phyloP scores from a whole-genome alignment of 2,797 vertebrate genomes.

The Alauda arvensis region DNA sequence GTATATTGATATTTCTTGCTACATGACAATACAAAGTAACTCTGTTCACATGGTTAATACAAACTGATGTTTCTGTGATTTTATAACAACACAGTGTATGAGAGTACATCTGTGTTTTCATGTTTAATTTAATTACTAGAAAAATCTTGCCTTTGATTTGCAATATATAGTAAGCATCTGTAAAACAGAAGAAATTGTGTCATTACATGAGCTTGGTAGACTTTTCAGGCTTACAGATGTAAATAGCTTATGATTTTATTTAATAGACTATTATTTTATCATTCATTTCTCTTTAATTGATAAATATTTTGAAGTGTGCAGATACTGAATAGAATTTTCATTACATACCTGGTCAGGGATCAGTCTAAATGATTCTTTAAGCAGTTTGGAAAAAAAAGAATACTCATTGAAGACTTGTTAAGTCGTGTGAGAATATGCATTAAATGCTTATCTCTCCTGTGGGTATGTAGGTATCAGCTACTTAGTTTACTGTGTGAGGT shows the following conservation, averaged over 20 bases:
- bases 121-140: slow-evolving; percentile 11
- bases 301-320: slow-evolving; percentile 53
- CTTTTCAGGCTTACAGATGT: slow-evolving; percentile 47
- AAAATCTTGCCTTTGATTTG: slow-evolving; percentile 50
- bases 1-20: background rate
- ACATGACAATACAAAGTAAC: background rate
- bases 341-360: slow-evolving; percentile 59
- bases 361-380: slow-evolving; percentile 61
- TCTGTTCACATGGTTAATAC: background rate
- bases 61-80: background rate
- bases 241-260: slow-evolving; percentile 41
- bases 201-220: slow-evolving; percentile 57
- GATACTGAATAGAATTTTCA: slow-evolving; percentile 57
- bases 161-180: slow-evolving; percentile 26
- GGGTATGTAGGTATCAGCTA: slow-evolving; percentile 73
- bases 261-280: slow-evolving; percentile 37
- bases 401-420: slow-evolving; percentile 61
- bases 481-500: slow-evolving; percentile 75
- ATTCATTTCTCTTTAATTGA: slow-evolving; percentile 54
- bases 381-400: slow-evolving; percentile 43
- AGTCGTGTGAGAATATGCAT: slow-evolving; percentile 64
- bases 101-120: background rate
- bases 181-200: slow-evolving; percentile 40
- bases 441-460: slow-evolving; percentile 65
- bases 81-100: background rate